Conservation (phyloP, 2,797 vertebrate species). For the Cottoperca gobio region DNA sequence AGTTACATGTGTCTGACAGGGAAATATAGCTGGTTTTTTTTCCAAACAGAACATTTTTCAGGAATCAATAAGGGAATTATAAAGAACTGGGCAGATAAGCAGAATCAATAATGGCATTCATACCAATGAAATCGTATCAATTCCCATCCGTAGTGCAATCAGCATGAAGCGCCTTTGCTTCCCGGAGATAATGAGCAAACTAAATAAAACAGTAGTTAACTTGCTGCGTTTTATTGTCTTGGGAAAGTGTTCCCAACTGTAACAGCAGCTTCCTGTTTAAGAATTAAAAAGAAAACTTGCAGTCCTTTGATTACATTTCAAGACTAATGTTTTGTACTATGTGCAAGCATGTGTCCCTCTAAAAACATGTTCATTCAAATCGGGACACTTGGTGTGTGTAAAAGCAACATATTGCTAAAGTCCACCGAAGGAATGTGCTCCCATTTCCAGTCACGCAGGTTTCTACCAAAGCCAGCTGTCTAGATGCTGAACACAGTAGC, state of each 20-base stretch:
- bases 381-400: neutral
- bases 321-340: conserved; percentile 1
- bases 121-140: no score
- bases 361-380: neutral
- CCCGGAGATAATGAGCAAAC: conserved; percentile 15
- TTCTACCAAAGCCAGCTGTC: conserved; percentile 89
- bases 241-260: neutral
- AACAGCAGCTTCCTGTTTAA: conserved; percentile 27
- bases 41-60: no score
- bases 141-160: neutral
- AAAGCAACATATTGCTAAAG: neutral
- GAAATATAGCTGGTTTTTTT: no score
- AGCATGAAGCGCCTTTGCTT: conserved; percentile 25
- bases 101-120: no score
- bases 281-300: neutral
- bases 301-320: conserved; percentile 22
- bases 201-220: neutral
- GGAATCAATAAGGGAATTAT: no score
- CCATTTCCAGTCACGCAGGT: neutral
- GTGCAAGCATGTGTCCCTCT: conserved; percentile 6
- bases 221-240: neutral
- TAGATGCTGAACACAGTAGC: conserved; percentile 88
- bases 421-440: neutral
- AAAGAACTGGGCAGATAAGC: no score
- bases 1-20: neutral